Evolutionary conservation across 2,113 vertebrate genomes (phyloP), one percentile per base, ranked within the genome.

Genomic region (Tapirus terrestris): DNA sequence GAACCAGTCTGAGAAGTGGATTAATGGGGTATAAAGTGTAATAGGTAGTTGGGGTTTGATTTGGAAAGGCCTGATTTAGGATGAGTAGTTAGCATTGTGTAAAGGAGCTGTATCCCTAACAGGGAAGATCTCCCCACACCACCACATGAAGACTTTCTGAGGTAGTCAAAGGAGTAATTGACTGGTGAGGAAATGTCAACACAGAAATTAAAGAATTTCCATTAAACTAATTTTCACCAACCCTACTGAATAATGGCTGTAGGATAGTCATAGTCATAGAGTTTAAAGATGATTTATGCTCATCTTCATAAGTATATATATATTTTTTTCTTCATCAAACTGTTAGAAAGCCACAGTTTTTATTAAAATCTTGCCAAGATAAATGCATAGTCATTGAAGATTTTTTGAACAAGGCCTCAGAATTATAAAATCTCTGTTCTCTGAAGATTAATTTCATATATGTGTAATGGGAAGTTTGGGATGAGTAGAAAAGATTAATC

Each of bases 391-490:
- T 90, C 79, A 87, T 58, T 94, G 81, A 56, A 87, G 63, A 39
- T 39, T 53, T 94, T 97, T 93, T 72, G 51, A 96, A 89, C 9
- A 95, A 80, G 53, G 18, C 17, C 16, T 68, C 23, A 53, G 76
- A 45, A 43, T 92, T 12, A 84, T 93, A 89, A 92, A 85, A 33
- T 97, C 79, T 81, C 72, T 76, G 8, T 75, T 82, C 29, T 92
- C 56, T 56, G 48, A 65, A 87, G 33, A 60, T 56, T 73, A n/a
- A 53, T 79, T 53, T 96, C 45, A 39, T 73, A 0, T 91, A 36
- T 72, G 45, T 86, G 17, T 68, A 93, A 70, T 9, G 31, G 13
- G 60, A 94, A 83, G 29, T 76, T 82, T 83, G 13, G 33, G 29
- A 85, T 48, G 10, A 91, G 84, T 73, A 10, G 61, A 56, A 58